Conservation (phyloP, 2,888 invertebrate genomes). For the Rosalia funebris region DNA sequence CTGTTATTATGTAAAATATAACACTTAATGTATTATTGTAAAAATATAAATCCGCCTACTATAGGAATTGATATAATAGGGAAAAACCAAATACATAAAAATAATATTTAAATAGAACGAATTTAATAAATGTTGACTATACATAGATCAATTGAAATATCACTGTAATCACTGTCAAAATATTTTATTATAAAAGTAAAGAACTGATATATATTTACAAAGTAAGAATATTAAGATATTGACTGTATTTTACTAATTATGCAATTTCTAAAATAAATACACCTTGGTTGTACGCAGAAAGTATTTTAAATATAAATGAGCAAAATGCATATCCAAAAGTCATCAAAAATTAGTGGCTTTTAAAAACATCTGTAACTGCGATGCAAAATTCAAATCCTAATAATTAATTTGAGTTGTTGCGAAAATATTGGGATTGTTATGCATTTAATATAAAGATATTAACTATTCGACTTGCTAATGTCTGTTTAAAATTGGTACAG, state of each 20-base stretch:
- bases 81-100: constrained; percentile 11
- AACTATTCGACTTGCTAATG: no score
- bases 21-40: constrained; percentile 16
- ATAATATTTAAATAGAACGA: constrained; percentile 9
- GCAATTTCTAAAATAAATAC: background rate
- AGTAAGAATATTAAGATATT: constrained; percentile 9
- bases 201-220: constrained; percentile 24
- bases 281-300: background rate
- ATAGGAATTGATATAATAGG: constrained; percentile 54
- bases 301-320: constrained; percentile 1
- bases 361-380: background rate
- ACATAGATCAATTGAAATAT: constrained; percentile 25
- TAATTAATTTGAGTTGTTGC: no score
- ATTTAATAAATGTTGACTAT: constrained; percentile 12
- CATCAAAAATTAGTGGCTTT: background rate
- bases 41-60: constrained; percentile 46
- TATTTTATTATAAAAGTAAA: constrained; percentile 28
- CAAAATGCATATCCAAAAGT: background rate
- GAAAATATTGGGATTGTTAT: no score
- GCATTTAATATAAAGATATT: no score
- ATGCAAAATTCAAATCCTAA: background rate
- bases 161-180: constrained; percentile 28
- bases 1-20: constrained; percentile 11
- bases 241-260: no score
- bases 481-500: no score